These are phyloP conservation scores for Phenganax marumi DNA, from an alignment of 92 coral and sea anemone species.

Conservation along the genomic window DNA sequence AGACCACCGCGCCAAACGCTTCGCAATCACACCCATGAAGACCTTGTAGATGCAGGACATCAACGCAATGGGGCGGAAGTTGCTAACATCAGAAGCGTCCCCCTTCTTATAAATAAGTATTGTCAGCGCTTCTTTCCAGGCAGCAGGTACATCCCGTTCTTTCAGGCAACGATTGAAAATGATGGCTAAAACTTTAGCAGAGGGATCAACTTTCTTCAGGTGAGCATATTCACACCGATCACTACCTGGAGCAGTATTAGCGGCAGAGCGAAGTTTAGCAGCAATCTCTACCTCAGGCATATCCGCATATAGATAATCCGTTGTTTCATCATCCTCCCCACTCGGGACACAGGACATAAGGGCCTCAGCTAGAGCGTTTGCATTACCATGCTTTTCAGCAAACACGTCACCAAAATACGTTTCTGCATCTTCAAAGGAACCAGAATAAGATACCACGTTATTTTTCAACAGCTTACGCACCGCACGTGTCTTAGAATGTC, in stretches of 20 bases:
- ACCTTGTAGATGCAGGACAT: constrained; percentile 45
- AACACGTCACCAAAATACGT: neutral
- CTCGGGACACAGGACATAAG: constrained; percentile 10
- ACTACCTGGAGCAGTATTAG: constrained; percentile 24
- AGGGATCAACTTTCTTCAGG: constrained; percentile 23
- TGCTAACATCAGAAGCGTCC: constrained; percentile 16
- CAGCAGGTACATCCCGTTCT: constrained; percentile 13
- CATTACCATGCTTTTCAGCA: neutral
- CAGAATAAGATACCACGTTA: neutral
- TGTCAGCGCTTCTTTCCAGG: constrained; percentile 39
- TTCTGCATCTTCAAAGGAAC: constrained; percentile 4
- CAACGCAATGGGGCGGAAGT: constrained; percentile 46
- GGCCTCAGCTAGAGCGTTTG: neutral
- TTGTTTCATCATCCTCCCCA: constrained; percentile 3
- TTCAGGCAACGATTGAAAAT: constrained; percentile 25
- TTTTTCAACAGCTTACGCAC: neutral
- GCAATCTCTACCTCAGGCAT: constrained; percentile 20
- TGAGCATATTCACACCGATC: constrained; percentile 31
- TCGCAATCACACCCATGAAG: constrained; percentile 39
- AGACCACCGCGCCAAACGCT: constrained; percentile 33
- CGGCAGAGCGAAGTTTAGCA: constrained; percentile 37
- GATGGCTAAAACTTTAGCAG: neutral
- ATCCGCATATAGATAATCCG: neutral
- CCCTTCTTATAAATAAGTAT: constrained; percentile 39
- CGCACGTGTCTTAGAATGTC: constrained; percentile 32